Evolutionary conservation across 2,113 vertebrate species (phyloP).

Genomic region (Enhydra lutris): DNA sequence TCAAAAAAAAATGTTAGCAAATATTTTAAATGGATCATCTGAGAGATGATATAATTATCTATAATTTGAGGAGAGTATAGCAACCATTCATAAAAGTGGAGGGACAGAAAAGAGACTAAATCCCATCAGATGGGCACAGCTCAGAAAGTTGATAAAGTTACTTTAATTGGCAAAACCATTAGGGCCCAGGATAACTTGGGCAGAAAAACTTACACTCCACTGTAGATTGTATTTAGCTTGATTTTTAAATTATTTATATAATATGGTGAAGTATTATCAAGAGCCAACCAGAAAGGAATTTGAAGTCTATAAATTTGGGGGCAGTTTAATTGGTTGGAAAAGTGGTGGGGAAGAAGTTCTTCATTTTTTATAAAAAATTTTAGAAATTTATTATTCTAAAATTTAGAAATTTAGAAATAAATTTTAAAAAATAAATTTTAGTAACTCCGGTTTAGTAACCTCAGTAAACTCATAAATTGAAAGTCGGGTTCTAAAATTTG

Average conservation of each 20-base stretch:
- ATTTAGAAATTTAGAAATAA: too few species aligned
- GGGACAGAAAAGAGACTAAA: background rate
- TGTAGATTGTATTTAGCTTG: background rate
- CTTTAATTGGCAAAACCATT: background rate
- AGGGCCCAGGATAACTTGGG: background rate
- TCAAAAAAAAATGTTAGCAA: background rate
- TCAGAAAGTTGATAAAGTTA: background rate
- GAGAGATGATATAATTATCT: too few species aligned
- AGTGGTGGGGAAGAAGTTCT: background rate
- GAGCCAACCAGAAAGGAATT: background rate
- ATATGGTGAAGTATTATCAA: background rate
- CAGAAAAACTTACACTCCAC: background rate
- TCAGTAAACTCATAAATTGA: background rate
- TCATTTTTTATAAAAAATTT: background rate
- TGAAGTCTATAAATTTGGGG: background rate
- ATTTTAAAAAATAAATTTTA: too few species aligned
- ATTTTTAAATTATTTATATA: background rate
- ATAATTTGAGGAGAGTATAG: background rate
- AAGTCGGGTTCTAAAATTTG: background rate
- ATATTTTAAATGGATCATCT: background rate
- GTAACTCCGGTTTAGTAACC: too few species aligned
- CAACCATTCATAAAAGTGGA: background rate
- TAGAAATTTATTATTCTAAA: background rate
- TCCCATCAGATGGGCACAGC: background rate
- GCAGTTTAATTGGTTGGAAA: background rate